Evolutionary conservation across 2,797 vertebrate species (phyloP), one percentile per base, ranked within the genome.

Genomic region (Anniella stebbinsi): DNA sequence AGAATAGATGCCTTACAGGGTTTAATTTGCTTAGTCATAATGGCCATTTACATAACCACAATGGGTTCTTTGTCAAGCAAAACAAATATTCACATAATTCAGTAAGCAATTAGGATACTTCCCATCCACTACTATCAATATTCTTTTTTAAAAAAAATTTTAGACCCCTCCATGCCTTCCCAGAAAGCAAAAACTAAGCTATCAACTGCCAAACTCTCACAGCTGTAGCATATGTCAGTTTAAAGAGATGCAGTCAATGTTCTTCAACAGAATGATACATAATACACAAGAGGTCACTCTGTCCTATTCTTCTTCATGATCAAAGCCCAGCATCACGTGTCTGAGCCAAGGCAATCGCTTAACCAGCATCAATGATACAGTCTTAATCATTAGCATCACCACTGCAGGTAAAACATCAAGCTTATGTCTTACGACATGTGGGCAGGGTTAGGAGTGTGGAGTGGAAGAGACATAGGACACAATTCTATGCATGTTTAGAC

Each of bases 1-100:
- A 94, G 85, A 94, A 91, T 85, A 95, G 84, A 95, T 81, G 87
- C 82, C 3, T 93, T 94, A 67, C 92, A 90, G 63, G 92, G 90
- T 89, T 86, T 90, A 94, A 92, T 90, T 90, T 12, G 21, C 72
- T 96, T 94, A 93, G 92, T 96, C 95, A 97, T 95, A 82, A 92
- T 0, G 1, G 91, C 91, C 45, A 95, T 93, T 93, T 94, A 88
- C 85, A 87, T 73, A 90, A 96, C 90, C 92, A 93, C 94, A 95
- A 87, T 23, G 88, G 0, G 10, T 75, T 96, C 94, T 94, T 94
- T 90, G 93, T 94, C 93, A 95, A 95, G 87, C 80, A 96, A 92
- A 94, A 93, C 86, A 92, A 96, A 95, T 91, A 92, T 96, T 92
- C 89, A 70, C 63, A 89, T 69, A 90, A 77, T 93, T 91, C 93